Evolutionary conservation across 2,113 vertebrate genomes (phyloP), one percentile per base, ranked within the genome.

Genomic region (Aramus guarauna): DNA sequence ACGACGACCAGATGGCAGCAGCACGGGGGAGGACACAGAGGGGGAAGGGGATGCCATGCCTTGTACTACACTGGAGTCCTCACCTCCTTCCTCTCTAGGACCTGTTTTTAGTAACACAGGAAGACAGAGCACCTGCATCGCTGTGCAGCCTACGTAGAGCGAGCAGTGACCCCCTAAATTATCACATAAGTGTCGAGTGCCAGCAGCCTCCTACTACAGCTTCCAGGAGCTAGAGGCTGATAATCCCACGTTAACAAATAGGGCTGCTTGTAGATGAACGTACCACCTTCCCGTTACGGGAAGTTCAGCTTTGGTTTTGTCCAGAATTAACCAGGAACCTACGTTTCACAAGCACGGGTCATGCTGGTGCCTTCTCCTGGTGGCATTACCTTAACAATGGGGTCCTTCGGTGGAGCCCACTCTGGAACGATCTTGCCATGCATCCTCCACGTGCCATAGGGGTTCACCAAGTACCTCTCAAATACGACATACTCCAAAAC

Each of bases 401-500:
- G 98, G 12, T 99, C 99, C 96, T 99, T 99, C 11, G 99, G 98
- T 0, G 98, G 98, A 15, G 98, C 98, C 98, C 98, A 99, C 1
- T 81, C 22, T 0, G 98, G 98, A 18, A 98, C 30, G 1, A 99
- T 98, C 95, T 99, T 99, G 41, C 97, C 98, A 0, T 99, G 98
- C 96, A 99, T 95, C 95, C 98, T 98, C 98, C 98, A 99, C 0
- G 79, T 53, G 2, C 98, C 98, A 0, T 98, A 98, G 0, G 98
- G 98, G 90, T 99, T 99, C 21, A 97, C 88, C 88, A 99, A 94
- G 92, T 99, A 99, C 62, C 97, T 98, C 92, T 99, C 99, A 36
- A 99, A 98, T 30, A 99, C 99, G 0, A 99, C 95, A 5, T 99
- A 99, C 76, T 99, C 99, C 94, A 99, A 55, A 7, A 99, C 99